phyloP scores from a whole-genome alignment of 2,113 vertebrate species.

The Albula goreensis region DNA sequence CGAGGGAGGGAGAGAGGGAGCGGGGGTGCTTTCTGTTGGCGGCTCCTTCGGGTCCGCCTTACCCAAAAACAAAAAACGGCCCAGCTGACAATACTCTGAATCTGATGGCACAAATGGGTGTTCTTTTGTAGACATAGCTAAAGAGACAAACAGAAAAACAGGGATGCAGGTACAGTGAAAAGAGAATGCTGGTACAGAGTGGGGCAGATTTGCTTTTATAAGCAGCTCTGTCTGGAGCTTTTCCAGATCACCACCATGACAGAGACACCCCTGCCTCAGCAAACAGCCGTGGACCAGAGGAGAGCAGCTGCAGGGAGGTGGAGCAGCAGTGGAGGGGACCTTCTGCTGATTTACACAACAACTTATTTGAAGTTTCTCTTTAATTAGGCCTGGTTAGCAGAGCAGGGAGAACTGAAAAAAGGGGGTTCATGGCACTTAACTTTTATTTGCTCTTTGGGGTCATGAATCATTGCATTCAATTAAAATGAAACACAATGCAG shows the following conservation, averaged over 20 bases:
- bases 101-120: not conserved
- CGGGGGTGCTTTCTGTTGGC: not conserved
- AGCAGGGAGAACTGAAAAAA: constrained; percentile 41
- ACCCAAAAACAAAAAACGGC: not conserved
- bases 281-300: not conserved
- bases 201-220: not conserved
- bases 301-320: not conserved
- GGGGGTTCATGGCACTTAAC: constrained; percentile 37
- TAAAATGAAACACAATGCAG: constrained; percentile 20
- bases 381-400: constrained; percentile 40
- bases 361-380: constrained; percentile 44
- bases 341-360: constrained; percentile 24
- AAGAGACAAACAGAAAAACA: not conserved
- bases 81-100: not conserved
- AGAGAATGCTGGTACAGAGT: not conserved
- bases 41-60: not conserved
- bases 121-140: not conserved
- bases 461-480: constrained; percentile 51
- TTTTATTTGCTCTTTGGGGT: constrained; percentile 49
- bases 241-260: not conserved
- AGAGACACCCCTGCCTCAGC: not conserved
- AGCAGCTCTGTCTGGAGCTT: not conserved
- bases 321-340: not conserved
- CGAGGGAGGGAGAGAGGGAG: not conserved
- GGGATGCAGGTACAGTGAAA: too few relatives aligned